Conservation (phyloP, 2,888 invertebrate species). For the Tenthredo distinguenda region DNA sequence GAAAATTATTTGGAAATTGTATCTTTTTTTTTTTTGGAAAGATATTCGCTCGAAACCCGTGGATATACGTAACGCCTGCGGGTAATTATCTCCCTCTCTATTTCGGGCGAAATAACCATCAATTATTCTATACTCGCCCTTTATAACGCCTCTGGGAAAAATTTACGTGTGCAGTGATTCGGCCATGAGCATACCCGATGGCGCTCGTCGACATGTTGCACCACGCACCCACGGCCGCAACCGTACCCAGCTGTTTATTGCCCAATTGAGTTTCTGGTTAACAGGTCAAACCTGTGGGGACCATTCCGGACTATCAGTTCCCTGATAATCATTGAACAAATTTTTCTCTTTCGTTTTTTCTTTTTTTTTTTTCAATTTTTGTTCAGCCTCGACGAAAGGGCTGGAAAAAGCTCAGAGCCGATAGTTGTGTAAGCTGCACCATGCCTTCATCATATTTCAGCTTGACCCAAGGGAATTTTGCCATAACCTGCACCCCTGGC, state of each 20-base stretch:
- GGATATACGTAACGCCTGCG: neutral
- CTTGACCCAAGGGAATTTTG: neutral
- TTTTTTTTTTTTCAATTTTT: neutral
- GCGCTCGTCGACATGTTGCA: conserved; percentile 31
- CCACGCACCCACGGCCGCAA: neutral
- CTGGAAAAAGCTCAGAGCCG: neutral
- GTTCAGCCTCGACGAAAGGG: neutral
- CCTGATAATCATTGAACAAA: neutral
- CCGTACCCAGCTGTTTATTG: conserved; percentile 27
- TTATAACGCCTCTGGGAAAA: conserved; percentile 48
- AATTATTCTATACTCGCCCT: neutral
- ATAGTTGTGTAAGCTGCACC: neutral
- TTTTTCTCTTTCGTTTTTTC: neutral
- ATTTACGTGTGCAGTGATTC: conserved; percentile 18
- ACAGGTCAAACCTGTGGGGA: conserved; percentile 15
- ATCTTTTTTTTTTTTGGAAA: neutral
- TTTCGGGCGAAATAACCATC: neutral
- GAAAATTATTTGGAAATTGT: too few species aligned
- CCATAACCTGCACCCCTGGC: neutral
- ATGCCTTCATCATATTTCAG: neutral
- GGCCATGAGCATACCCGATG: conserved; percentile 11
- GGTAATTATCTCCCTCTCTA: conserved; percentile 34
- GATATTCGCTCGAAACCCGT: neutral
- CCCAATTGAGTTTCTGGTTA: conserved; percentile 38
- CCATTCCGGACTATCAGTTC: neutral